These are phyloP conservation scores for Rhynchomys soricoides DNA, from an alignment of 2,113 vertebrate genomes.

Conservation along the genomic window DNA sequence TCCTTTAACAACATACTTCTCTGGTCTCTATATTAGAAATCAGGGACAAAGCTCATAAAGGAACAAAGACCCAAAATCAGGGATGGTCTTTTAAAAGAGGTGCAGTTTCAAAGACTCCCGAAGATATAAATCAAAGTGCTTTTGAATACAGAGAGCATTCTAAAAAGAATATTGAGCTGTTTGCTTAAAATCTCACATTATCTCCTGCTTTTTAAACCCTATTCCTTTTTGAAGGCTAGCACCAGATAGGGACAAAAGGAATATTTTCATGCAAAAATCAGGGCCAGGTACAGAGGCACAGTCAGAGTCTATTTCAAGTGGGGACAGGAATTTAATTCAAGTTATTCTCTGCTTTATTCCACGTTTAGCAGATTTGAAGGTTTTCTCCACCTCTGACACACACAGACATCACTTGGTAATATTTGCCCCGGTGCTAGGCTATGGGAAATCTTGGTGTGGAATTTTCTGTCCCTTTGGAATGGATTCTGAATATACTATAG, in stretches of 20 bases:
- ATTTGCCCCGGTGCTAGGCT: constrained; percentile 77
- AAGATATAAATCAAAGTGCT: constrained; percentile 91
- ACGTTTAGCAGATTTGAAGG: constrained; percentile 91
- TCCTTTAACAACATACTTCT: constrained; percentile 89
- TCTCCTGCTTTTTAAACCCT: constrained; percentile 91
- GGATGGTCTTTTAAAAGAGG: constrained; percentile 89
- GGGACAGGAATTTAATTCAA: constrained; percentile 92
- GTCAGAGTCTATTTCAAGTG: constrained; percentile 91
- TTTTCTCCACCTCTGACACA: constrained; percentile 90
- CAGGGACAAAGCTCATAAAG: constrained; percentile 90
- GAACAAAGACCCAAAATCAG: constrained; percentile 91
- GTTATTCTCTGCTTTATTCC: constrained; percentile 90
- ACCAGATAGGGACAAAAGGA: constrained; percentile 91
- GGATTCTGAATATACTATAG: constrained; percentile 80
- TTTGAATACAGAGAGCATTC: constrained; percentile 92
- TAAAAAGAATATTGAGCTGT: constrained; percentile 92
- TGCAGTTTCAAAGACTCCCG: constrained; percentile 89
- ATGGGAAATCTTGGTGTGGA: constrained; percentile 85
- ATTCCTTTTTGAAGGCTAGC: constrained; percentile 91
- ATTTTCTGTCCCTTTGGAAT: constrained; percentile 84
- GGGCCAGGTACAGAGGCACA: constrained; percentile 91
- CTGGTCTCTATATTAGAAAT: constrained; percentile 89
- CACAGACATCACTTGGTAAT: constrained; percentile 88
- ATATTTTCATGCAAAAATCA: constrained; percentile 93
- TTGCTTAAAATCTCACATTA: constrained; percentile 93